phyloP scores from a whole-genome alignment of 92 coral and sea anemone species.

The Actinernus sp. region DNA sequence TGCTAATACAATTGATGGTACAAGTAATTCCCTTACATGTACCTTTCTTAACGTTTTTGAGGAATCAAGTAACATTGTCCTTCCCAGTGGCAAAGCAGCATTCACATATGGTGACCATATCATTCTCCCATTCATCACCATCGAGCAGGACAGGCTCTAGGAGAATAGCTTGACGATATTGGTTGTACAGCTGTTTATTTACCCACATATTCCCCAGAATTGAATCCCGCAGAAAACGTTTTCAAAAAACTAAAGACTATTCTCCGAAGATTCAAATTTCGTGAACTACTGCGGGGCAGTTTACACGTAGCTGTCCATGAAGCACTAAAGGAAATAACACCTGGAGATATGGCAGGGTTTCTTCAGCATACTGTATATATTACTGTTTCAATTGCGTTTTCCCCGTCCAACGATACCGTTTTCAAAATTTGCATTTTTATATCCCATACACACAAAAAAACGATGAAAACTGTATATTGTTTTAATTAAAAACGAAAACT shows the following conservation, averaged over 20 bases:
- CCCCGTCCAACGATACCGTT: no score
- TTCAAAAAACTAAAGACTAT: slow-evolving; percentile 62
- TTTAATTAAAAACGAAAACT: no score
- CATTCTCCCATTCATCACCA: slow-evolving; percentile 46
- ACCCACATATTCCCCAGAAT: slow-evolving; percentile 63
- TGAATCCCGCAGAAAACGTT: slow-evolving; percentile 49
- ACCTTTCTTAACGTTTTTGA: slow-evolving; percentile 51
- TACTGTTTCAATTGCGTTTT: no score
- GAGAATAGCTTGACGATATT: slow-evolving; percentile 46
- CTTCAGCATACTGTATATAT: not conserved
- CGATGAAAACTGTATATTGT: no score
- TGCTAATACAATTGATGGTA: slow-evolving; percentile 57
- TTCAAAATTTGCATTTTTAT: no score
- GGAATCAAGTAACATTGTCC: slow-evolving; percentile 20
- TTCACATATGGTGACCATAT: slow-evolving; percentile 23
- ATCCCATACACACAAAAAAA: no score
- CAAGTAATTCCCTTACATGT: slow-evolving; percentile 35
- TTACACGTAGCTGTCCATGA: slow-evolving; percentile 40
- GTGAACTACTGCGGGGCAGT: slow-evolving; percentile 19
- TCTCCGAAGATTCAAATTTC: slow-evolving; percentile 21
- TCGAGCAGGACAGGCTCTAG: slow-evolving; percentile 34
- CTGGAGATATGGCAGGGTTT: slow-evolving; percentile 35
- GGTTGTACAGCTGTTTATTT: slow-evolving; percentile 35
- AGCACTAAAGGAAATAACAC: slow-evolving; percentile 33
- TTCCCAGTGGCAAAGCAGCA: slow-evolving; percentile 36